phyloP scores from a whole-genome alignment of 2,797 vertebrate species.

The Coluber constrictor region DNA sequence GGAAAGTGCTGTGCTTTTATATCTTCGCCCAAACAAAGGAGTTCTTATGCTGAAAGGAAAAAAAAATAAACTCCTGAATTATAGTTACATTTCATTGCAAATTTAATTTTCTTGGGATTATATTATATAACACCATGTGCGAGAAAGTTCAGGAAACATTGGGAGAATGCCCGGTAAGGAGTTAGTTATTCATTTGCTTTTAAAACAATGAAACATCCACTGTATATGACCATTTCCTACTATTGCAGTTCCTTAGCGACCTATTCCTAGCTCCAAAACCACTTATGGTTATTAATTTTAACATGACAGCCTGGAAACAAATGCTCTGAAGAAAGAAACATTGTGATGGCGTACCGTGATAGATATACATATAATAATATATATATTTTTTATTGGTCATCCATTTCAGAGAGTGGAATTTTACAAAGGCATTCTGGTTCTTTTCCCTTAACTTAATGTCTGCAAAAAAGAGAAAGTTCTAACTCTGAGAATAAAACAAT shows the following conservation, averaged over 20 bases:
- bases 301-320: background rate
- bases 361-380: background rate
- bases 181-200: background rate
- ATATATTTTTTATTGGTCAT: no score
- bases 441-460: background rate
- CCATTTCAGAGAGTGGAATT: background rate
- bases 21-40: background rate
- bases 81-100: background rate
- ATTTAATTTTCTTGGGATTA: background rate
- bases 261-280: background rate
- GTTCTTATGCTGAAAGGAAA: background rate
- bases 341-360: background rate
- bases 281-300: background rate
- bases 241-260: background rate
- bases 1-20: background rate
- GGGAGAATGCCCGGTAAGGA: background rate
- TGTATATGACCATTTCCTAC: background rate
- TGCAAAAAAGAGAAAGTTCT: background rate
- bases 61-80: background rate
- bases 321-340: background rate
- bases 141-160: background rate
- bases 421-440: background rate
- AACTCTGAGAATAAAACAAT: conserved; percentile 1
- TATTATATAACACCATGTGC: background rate
- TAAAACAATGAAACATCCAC: background rate